Conservation (phyloP, 1,140 invertebrate genomes). For the Drosophila jambulina region DNA sequence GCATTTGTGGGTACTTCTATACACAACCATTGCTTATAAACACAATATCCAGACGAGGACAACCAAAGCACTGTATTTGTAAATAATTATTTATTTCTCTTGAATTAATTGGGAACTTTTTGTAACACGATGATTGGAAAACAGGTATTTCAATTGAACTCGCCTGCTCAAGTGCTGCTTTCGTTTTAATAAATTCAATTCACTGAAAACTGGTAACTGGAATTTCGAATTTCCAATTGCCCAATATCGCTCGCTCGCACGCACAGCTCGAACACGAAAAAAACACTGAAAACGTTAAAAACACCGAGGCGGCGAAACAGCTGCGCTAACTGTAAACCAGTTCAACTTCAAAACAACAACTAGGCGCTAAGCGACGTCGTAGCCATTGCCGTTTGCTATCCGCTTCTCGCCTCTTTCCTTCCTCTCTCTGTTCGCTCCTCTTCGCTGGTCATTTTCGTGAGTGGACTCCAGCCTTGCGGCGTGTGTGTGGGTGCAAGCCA, state of each 20-base stretch:
- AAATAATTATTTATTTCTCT: slow-evolving; percentile 16
- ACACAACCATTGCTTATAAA: slow-evolving; percentile 6
- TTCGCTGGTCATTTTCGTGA: slow-evolving; percentile 76
- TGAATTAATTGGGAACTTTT: slow-evolving; percentile 4
- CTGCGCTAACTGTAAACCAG: slow-evolving; percentile 74
- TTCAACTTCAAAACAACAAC: slow-evolving; percentile 81
- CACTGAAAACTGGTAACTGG: slow-evolving; percentile 29
- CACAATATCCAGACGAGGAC: not conserved
- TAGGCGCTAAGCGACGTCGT: slow-evolving; percentile 55
- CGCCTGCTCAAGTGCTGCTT: slow-evolving; percentile 45
- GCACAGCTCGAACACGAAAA: slow-evolving; percentile 53
- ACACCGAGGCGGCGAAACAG: slow-evolving; percentile 21
- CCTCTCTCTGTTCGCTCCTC: slow-evolving; percentile 11
- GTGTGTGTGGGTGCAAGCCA: slow-evolving; percentile 32
- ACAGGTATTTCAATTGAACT: slow-evolving; percentile 43
- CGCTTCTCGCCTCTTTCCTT: not conserved
- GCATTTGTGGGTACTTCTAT: not conserved
- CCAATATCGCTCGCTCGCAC: slow-evolving; percentile 50
- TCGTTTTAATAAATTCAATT: slow-evolving; percentile 37
- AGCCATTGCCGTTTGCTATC: slow-evolving; percentile 41
- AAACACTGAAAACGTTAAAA: slow-evolving; percentile 43
- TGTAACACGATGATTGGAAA: slow-evolving; percentile 12
- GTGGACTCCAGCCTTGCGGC: slow-evolving; percentile 50
- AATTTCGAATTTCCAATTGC: slow-evolving; percentile 43
- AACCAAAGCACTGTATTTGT: slow-evolving; percentile 9